Evolutionary conservation across 2,113 vertebrate genomes (phyloP).

Genomic region (Coptodon bakossiorum): DNA sequence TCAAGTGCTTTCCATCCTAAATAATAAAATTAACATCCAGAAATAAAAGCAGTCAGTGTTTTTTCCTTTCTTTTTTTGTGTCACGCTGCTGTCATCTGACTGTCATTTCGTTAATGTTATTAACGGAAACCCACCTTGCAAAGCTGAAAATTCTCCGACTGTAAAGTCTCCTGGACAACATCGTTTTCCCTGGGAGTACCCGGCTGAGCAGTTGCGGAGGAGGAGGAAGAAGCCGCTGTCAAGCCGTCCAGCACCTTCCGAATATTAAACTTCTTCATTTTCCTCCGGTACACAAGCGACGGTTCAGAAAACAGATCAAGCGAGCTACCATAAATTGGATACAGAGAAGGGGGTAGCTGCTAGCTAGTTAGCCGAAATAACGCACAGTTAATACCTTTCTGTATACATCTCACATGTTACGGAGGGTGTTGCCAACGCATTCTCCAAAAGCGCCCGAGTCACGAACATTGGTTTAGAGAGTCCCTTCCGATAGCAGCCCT

Average conservation of each 20-base stretch:
- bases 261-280: slow-evolving; percentile 99
- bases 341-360: slow-evolving; percentile 9
- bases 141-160: slow-evolving; percentile 97
- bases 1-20: not conserved
- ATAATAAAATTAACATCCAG: not conserved
- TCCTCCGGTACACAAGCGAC: slow-evolving; percentile 44
- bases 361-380: slow-evolving; percentile 59
- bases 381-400: slow-evolving; percentile 58
- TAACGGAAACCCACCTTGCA: slow-evolving; percentile 82
- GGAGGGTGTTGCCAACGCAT: slow-evolving; percentile 47
- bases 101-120: not conserved
- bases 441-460: slow-evolving; percentile 26
- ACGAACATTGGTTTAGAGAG: not conserved
- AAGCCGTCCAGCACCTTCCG: slow-evolving; percentile 97
- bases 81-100: slow-evolving; percentile 44
- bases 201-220: slow-evolving; percentile 67
- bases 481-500: not conserved
- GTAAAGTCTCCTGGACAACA: slow-evolving; percentile 84
- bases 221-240: slow-evolving; percentile 80
- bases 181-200: slow-evolving; percentile 80
- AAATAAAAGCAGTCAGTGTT: not conserved
- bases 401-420: slow-evolving; percentile 62
- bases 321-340: slow-evolving; percentile 46
- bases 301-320: slow-evolving; percentile 14
- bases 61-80: not conserved